Base-by-base conservation (phyloP, 1,140 invertebrate genomes). In the Semibalanus balanoides region DNA sequence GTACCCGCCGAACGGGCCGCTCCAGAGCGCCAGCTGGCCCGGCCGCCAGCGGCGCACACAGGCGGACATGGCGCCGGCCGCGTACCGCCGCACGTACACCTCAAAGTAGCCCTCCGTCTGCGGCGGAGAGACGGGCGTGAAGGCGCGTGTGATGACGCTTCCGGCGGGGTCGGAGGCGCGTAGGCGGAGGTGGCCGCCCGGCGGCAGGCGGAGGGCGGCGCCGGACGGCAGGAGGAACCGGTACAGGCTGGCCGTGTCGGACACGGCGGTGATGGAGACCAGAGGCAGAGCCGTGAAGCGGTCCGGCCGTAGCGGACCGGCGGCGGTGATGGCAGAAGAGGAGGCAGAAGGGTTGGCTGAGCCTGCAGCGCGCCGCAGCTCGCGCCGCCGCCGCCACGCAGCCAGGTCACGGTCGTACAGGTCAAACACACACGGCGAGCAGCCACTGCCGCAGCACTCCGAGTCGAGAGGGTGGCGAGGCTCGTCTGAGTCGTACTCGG, bases 381-480 rank as follows among this genome's bases (percentile, higher is more conserved):
- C 40, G 9, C 64, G 75, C 11, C 75, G 31, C 3, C 28, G 30
- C n/a, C 30, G 75, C 31, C 43, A 76, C 31, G 27, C 74, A n/a
- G 31, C n/a, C 75, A 76, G 31, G 27, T 76, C 64, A 27, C 31
- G 31, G 29, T 76, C 75, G 29, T 76, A 76, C 69, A 76, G 69
- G 30, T 76, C 75, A 30, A 76, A 76, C 35, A 76, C 75, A 30
- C 75, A 76, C 0, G 43, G 31, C 27, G 35, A 69, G 64, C 75
- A 76, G 30, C 75, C 75, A 29, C 31, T 64, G n/a, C 75, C 75
- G 74, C 75, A 76, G 74, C 75, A 76, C 29, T 76, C 75, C 9
- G 75, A 76, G 27, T 76, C 75, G n/a, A 31, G 43, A 0, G 75
- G 75, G 9, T 30, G n/a, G 27, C 27, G 64, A 27, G 75, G 75